Evolutionary conservation across 2,797 vertebrate species (phyloP).

Genomic region (Sciurus vulgaris): DNA sequence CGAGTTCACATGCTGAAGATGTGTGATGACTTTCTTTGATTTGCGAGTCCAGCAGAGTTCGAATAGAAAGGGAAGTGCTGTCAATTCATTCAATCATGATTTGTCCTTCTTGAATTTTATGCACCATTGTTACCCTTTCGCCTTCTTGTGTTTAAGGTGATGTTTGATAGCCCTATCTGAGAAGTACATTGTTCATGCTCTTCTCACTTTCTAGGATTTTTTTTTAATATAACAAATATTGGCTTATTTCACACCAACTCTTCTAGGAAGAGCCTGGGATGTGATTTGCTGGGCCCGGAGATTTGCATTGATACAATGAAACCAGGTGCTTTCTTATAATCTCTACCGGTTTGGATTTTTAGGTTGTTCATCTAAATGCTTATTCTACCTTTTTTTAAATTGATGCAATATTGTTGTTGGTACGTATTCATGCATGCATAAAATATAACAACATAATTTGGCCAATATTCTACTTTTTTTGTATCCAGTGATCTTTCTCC

Average conservation of each 20-base stretch:
- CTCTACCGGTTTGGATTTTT: neutral
- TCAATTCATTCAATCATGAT: neutral
- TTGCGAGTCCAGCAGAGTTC: neutral
- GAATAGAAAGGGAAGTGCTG: neutral
- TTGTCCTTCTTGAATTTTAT: neutral
- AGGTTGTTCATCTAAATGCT: neutral
- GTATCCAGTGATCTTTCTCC: neutral
- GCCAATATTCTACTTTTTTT: neutral
- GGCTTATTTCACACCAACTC: neutral
- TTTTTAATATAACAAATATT: neutral
- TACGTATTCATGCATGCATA: too few species aligned
- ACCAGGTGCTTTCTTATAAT: neutral
- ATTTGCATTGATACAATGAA: neutral
- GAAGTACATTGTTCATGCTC: neutral
- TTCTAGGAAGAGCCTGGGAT: neutral
- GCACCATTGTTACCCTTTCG: neutral
- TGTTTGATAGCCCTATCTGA: slow-evolving; percentile 6
- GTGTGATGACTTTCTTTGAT: neutral
- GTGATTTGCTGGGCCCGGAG: neutral
- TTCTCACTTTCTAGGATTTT: slow-evolving; percentile 9
- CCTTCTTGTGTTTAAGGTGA: neutral
- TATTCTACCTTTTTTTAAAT: neutral
- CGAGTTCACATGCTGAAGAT: neutral
- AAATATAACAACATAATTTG: too few species aligned
- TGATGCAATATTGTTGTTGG: too few species aligned